These are phyloP conservation scores for Amblyjoppa proteus DNA, from an alignment of 2,888 invertebrate species.

Conservation along the genomic window DNA sequence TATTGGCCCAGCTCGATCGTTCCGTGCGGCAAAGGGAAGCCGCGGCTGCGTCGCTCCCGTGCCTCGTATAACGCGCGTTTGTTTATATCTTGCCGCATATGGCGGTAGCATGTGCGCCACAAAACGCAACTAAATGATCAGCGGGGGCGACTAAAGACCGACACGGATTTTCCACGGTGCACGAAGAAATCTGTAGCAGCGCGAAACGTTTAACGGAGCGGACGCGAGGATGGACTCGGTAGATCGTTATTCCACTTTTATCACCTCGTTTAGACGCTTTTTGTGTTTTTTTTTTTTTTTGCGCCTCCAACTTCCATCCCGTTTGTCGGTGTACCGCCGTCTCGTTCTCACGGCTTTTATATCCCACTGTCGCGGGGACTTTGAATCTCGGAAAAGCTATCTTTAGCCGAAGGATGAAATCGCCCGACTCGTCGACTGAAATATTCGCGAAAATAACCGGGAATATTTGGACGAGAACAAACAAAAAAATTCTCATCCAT, in stretches of 20 bases:
- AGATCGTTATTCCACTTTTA: slow-evolving; percentile 65
- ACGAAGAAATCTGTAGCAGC: neutral
- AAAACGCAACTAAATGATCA: slow-evolving; percentile 69
- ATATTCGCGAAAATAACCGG: slow-evolving; percentile 17
- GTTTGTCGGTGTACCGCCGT: slow-evolving; percentile 60
- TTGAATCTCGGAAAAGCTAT: slow-evolving; percentile 47
- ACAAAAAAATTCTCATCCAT: neutral
- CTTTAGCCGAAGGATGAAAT: slow-evolving; percentile 54
- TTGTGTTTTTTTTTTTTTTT: slow-evolving; percentile 32
- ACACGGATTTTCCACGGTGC: slow-evolving; percentile 58
- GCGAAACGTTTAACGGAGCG: slow-evolving; percentile 16
- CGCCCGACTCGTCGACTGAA: neutral
- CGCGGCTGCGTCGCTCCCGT: slow-evolving; percentile 48
- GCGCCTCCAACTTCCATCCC: slow-evolving; percentile 8
- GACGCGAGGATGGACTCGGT: slow-evolving; percentile 33
- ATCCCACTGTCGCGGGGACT: neutral
- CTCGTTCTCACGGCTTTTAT: slow-evolving; percentile 21
- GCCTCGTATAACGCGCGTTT: slow-evolving; percentile 54
- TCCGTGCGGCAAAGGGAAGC: slow-evolving; percentile 53
- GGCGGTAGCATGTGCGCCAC: slow-evolving; percentile 82
- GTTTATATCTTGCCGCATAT: slow-evolving; percentile 83
- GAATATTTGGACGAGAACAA: neutral
- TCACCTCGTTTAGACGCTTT: slow-evolving; percentile 51
- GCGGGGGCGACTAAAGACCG: slow-evolving; percentile 44
- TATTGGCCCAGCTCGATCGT: slow-evolving; percentile 68